Percentiles rank a stretch among this genome's conserved stretches.
Evolutionary conservation across 1,140 invertebrate genomes (phyloP).

Genomic region (Tenebrio molitor): DNA sequence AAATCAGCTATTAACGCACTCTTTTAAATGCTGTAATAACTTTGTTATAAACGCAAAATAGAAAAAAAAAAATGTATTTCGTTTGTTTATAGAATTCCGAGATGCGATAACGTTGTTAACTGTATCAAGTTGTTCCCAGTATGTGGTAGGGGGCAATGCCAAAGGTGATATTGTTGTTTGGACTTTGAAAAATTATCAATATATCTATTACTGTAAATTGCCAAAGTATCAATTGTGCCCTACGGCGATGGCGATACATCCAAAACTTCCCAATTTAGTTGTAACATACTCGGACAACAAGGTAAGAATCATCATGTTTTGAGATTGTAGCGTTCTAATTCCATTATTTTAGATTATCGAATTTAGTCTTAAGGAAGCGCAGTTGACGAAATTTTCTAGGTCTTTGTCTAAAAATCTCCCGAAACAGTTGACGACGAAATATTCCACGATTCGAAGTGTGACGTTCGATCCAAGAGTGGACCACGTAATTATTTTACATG

Average conservation of each 20-base stretch:
- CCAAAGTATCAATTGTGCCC: constrained; percentile 76
- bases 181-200: constrained; percentile 66
- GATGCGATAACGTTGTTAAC: constrained; percentile 69
- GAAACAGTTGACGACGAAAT: constrained; percentile 67
- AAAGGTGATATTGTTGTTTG: constrained; percentile 75
- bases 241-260: constrained; percentile 76
- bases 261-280: constrained; percentile 70
- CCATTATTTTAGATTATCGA: constrained; percentile 77
- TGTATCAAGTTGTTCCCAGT: constrained; percentile 72
- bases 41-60: no score
- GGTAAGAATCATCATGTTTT: constrained; percentile 66
- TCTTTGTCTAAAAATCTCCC: constrained; percentile 68
- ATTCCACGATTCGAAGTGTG: constrained; percentile 71
- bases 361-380: constrained; percentile 72
- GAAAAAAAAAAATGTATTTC: no score
- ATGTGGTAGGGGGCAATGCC: constrained; percentile 74
- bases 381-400: constrained; percentile 72
- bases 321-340: constrained; percentile 39
- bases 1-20: no score
- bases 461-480: constrained; percentile 71
- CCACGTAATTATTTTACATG: constrained; percentile 75
- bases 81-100: no score
- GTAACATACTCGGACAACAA: constrained; percentile 81
- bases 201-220: constrained; percentile 70
- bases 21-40: no score